Percentiles rank a stretch among this genome's conserved stretches.
These are phyloP conservation scores for Eidolon helvum DNA, from an alignment of 2,113 vertebrate species.

Conservation along the genomic window DNA sequence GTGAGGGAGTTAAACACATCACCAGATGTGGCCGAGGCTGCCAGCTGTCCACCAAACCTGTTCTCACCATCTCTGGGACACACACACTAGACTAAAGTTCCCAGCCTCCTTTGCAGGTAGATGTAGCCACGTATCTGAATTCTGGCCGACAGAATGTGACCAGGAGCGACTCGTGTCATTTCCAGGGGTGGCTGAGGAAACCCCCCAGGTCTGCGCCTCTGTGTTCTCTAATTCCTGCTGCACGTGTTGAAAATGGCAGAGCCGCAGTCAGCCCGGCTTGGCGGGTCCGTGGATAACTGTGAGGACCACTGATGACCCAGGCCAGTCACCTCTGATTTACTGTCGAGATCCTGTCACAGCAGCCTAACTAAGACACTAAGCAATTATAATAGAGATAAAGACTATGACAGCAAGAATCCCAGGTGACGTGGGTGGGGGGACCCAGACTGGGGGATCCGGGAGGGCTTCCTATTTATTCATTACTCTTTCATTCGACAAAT, in stretches of 20 bases:
- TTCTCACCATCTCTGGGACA: not conserved
- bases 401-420: rapidly evolving
- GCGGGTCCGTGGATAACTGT: no score
- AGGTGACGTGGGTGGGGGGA: not conserved
- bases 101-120: not conserved
- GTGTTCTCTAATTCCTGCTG: not conserved
- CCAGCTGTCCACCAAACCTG: not conserved
- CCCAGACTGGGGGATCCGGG: not conserved
- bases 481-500: not conserved
- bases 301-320: not conserved
- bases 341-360: not conserved
- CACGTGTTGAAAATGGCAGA: not conserved
- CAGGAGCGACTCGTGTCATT: not conserved
- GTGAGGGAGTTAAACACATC: not conserved
- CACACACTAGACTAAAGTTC: rapidly evolving
- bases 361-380: not conserved
- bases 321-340: not conserved
- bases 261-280: not conserved
- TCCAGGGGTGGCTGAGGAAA: not conserved
- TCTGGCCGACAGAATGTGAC: not conserved
- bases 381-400: not conserved
- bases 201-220: not conserved
- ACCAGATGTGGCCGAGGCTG: not conserved
- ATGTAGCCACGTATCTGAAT: not conserved
- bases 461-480: not conserved